Base-by-base conservation (phyloP, 2,888 invertebrate species). In the Agapostemon virescens region DNA sequence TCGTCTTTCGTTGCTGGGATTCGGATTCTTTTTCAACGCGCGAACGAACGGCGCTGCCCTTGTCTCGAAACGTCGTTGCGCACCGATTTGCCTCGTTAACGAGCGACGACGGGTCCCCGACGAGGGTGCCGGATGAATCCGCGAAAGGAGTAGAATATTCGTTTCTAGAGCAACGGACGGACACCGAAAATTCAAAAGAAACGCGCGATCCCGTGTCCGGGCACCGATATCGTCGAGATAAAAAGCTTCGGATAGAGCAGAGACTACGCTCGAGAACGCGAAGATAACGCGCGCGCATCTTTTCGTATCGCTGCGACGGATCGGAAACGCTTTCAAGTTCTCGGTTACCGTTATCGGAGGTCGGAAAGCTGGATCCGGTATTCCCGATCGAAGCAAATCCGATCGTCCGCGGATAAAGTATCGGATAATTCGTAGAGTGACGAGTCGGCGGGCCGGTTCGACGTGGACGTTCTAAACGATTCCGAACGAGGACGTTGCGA, bases 401-500 rank as follows among this genome's bases (percentile, higher is more conserved):
- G n/a, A 17, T 23, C 55, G 15, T 61, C 20, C 17, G 20, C 0
- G 33, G 33, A 33, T 33, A 2, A 26, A 55, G 17, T 55, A n/a
- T 5, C 26, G 26, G 7, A 55, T 55, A 26, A 26, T 55, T 55
- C 30, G 55, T 7, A 6, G 26, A 26, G 23, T 17, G 55, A 26
- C 55, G 26, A 55, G 55, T 30, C 30, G 23, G 26, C 55, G n/a
- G n/a, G 55, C 55, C 55, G 7, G 17, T 17, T 55, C 6, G 26
- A 55, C 70, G 42, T 42, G 42, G 42, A 40, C n/a, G 61, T 40
- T 71, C 61, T 45, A 61, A 71, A 61, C 58, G 61, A 71, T 71
- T 71, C 33, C n/a, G 66, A 66, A 64, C 33, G 64, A 73, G 72
- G 49, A 71, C 63, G 45, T 45, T 71, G 63, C 33, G 67, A 38